Conservation (phyloP, 2,797 vertebrate genomes). For the Smutsia temminckii region DNA sequence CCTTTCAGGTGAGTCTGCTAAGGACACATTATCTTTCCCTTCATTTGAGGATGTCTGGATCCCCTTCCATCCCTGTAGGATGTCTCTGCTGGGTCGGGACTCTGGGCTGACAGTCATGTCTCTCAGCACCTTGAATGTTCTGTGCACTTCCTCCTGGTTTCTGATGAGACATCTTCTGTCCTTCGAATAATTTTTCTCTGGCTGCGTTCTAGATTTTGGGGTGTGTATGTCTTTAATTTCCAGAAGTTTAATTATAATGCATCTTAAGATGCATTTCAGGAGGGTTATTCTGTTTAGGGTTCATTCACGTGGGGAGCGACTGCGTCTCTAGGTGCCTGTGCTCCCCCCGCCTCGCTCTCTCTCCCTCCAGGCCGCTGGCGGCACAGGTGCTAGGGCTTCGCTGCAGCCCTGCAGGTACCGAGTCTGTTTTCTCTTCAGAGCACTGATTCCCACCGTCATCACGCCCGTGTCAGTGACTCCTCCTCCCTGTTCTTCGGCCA, state of each 20-base stretch:
- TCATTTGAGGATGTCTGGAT: background rate
- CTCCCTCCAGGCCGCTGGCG: too few relatives aligned
- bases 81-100: background rate
- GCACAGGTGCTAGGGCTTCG: fast-evolving
- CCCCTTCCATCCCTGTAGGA: background rate
- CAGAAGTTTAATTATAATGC: background rate
- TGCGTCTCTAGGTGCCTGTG: too few relatives aligned
- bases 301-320: too few relatives aligned
- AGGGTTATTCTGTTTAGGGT: background rate
- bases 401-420: fast-evolving
- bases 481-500: background rate
- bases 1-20: background rate
- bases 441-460: background rate
- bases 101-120: background rate
- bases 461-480: background rate
- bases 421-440: background rate
- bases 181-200: background rate
- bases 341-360: background rate
- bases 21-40: background rate
- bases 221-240: background rate
- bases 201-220: background rate
- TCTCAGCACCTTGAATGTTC: background rate
- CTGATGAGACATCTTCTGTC: background rate
- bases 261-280: background rate
- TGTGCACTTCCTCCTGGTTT: background rate